These are phyloP conservation scores for Dermatemys mawii DNA, from an alignment of 2,113 vertebrate species.

Conservation along the genomic window DNA sequence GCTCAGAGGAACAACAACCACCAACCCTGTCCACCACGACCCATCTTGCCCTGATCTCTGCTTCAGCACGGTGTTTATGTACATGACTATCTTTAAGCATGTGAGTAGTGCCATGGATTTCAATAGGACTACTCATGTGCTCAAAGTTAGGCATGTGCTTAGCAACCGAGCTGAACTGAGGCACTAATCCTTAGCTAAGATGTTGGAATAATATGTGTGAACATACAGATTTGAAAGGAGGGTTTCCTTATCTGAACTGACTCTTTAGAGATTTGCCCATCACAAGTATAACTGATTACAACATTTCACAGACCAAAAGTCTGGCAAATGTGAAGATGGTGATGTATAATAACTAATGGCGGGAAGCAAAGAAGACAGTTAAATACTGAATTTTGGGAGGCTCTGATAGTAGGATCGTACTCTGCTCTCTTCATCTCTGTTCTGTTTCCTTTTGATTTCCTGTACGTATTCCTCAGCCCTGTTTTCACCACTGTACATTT, in stretches of 20 bases:
- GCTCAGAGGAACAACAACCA: not conserved
- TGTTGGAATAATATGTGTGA: not conserved
- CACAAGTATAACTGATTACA: not conserved
- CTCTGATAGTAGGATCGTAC: no score
- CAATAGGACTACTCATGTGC: no score
- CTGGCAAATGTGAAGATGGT: not conserved
- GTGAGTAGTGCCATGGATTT: not conserved
- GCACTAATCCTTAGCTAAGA: not conserved
- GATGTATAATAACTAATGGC: no score
- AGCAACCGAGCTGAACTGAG: not conserved
- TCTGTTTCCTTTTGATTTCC: not conserved
- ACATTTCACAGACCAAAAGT: not conserved
- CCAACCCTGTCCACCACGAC: not conserved
- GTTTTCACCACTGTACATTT: not conserved
- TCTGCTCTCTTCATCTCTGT: not conserved
- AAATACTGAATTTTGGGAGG: not conserved
- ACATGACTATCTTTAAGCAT: not conserved
- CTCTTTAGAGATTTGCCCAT: not conserved
- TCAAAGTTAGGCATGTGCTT: no score
- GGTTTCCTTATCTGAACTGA: not conserved
- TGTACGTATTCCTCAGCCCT: not conserved
- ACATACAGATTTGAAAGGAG: not conserved
- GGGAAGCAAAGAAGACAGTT: not conserved
- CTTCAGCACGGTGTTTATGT: rapidly evolving
- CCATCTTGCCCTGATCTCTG: not conserved